Evolutionary conservation across 1,140 invertebrate genomes (phyloP).

Genomic region (Notospermus geniculatus): DNA sequence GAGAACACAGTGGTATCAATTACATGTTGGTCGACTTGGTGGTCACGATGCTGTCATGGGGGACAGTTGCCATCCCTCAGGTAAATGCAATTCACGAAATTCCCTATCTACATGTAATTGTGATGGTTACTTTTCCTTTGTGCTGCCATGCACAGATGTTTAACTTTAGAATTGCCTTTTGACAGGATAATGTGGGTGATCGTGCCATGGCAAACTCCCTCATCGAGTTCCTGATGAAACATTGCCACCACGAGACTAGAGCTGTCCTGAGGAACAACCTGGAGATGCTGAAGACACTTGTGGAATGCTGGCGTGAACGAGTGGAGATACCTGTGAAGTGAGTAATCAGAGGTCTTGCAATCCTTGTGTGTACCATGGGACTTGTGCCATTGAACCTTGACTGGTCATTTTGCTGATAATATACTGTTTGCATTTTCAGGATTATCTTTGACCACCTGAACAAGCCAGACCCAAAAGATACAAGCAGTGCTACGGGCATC

Average conservation of each 20-base stretch:
- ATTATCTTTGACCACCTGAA: conserved; percentile 50
- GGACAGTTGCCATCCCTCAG: conserved; percentile 49
- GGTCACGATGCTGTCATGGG: conserved; percentile 61
- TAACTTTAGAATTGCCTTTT: no score
- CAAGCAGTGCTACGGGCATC: conserved; percentile 54
- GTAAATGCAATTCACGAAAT: conserved; percentile 30
- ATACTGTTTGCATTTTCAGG: conserved; percentile 40
- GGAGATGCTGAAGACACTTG: conserved; percentile 61
- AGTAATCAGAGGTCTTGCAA: no score
- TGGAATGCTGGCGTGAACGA: conserved; percentile 61
- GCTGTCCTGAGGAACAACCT: conserved; percentile 64
- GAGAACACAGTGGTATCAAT: conserved; percentile 54
- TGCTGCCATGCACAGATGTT: no score
- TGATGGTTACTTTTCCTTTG: no score
- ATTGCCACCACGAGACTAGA: conserved; percentile 51
- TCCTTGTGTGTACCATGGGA: no score
- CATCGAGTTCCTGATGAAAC: conserved; percentile 52
- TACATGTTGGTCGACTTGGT: conserved; percentile 59
- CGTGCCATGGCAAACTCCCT: conserved; percentile 45
- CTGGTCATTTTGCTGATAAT: no score
- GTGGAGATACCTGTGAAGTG: conserved; percentile 58
- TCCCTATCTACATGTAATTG: no score
- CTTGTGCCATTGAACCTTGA: no score
- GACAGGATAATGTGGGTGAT: conserved; percentile 38
- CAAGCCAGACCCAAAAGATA: conserved; percentile 33